Base-by-base conservation (phyloP, 1,140 invertebrate species). In the Pissodes strobi region DNA sequence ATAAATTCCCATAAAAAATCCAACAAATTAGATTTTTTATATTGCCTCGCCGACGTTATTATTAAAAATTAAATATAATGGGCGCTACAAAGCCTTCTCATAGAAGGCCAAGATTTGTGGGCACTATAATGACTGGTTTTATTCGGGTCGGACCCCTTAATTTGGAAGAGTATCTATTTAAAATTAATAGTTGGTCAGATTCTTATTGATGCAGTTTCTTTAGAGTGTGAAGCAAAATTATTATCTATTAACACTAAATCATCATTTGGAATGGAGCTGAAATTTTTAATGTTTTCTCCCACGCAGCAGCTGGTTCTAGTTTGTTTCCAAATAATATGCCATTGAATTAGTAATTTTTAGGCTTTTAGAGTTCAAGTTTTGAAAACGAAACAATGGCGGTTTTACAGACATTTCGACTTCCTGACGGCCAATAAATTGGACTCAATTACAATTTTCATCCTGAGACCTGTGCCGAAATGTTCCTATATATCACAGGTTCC, bases 1-100 rank as follows among this genome's bases (percentile, higher is more conserved):
- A 27, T 27, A 27, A 27, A 27, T 27, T 27, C 4, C 25, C 25
- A 27, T 27, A 27, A 27, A 27, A 27, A 27, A 27, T 27, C 25
- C 4, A 27, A 27, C 9, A 27, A 27, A 27, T 27, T 27, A 27
- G 25, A 27, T 52, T 52, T 51, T 27, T 52, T 30, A 52, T 27
- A n/a, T 2, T 34, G 13, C 23, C 18, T 52, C 17, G 30, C 27
- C 49, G 15, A 52, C 15, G 17, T 30, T 9, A 18, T 30, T 52
- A 52, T 52, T 52, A 52, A 52, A 52, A 52, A 52, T 52, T 52
- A 30, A 34, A 27, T 30, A 52, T 52, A 52, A 52, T 52, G 49
- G 49, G 27, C 49, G 12, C 12, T 30, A 12, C 23, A n/a, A 27
- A 21, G 49, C 49, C 49, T 52, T 48, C 49, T 52, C 27, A 34